Conservation (phyloP, 2,888 invertebrate species). For the Tupiocoris notatus region DNA sequence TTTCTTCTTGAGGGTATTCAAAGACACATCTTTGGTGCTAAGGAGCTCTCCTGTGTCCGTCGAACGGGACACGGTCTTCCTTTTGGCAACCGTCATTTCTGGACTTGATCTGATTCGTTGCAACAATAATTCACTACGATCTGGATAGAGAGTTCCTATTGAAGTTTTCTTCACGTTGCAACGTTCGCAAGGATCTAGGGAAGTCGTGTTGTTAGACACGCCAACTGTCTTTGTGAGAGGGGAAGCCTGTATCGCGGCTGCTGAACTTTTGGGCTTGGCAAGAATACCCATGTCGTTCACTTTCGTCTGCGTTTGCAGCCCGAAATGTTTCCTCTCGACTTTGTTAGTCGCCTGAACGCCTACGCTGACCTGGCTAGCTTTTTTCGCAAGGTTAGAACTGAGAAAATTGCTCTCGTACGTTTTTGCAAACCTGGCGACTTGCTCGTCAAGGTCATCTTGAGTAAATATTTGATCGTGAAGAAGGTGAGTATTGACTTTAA, state of each 20-base stretch:
- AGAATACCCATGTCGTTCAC: conserved; percentile 53
- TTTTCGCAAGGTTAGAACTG: conserved; percentile 7
- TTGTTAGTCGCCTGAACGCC: conserved; percentile 33
- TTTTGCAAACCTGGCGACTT: conserved; percentile 52
- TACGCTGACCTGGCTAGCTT: neutral
- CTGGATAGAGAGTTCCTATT: conserved; percentile 58
- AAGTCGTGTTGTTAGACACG: conserved; percentile 58
- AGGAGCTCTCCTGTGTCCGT: conserved; percentile 46
- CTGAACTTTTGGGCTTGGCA: conserved; percentile 52
- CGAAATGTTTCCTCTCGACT: conserved; percentile 43
- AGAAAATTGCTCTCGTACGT: conserved; percentile 45
- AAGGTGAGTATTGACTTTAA: conserved; percentile 12
- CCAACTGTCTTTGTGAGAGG: conserved; percentile 56
- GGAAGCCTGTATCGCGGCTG: conserved; percentile 43
- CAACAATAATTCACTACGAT: conserved; percentile 1
- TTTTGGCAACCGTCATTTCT: conserved; percentile 22
- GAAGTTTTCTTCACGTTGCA: conserved; percentile 58
- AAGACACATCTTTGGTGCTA: conserved; percentile 47
- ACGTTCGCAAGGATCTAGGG: conserved; percentile 58
- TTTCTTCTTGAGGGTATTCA: conserved; percentile 54
- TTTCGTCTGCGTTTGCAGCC: conserved; percentile 51
- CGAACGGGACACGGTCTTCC: conserved; percentile 24
- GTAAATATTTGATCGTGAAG: conserved; percentile 20
- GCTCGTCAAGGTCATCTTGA: conserved; percentile 50
- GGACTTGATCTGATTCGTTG: neutral